Evolutionary conservation across 1,140 invertebrate genomes (phyloP), one percentile per base, ranked within the genome.

Genomic region (Drosophila kepulauana): DNA sequence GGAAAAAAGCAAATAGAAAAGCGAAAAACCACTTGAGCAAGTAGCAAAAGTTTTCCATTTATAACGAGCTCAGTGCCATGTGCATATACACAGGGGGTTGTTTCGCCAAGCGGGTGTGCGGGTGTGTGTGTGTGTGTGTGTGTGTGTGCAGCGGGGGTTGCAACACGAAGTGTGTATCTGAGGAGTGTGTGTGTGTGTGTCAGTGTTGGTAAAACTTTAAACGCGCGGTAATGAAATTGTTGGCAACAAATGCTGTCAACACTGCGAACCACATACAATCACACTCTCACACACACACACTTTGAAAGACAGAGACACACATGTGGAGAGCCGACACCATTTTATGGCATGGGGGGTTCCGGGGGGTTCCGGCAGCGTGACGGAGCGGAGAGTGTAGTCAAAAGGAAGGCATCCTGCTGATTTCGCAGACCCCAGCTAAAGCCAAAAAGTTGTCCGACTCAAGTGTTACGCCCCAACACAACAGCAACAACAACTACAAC

Each of bases 191-290:
- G 46, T 66, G 61, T 67, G 65, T 75, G 28, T 68, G 49, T 66
- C 62, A 73, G 71, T 74, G 80, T 79, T 81, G 70, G 74, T 72
- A 78, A 81, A 87, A 89, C 85, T 88, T 89, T 88, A 88, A 88
- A 88, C 84, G 84, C 82, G 80, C 78, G 81, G 81, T 88, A 89
- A 88, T 88, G 84, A 88, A 88, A 88, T 88, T 84, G 80, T 89
- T 84, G 84, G 69, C 80, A 84, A 75, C 78, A 85, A 84, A 79
- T 87, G 79, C 70, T 79, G 82, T 87, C 82, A 87, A 76, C 79
- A 85, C 78, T 65, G 49, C 63, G n/a, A 58, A 33, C 46, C 16
- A 72, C 62, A 62, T 13, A 70, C 46, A 43, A 33, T 30, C 16
- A 72, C 62, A 62, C 16, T 67, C 46, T 38, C 33, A 61, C 28